Base-by-base conservation (phyloP, 1,140 invertebrate genomes). In the Drosophila kikkawai region DNA sequence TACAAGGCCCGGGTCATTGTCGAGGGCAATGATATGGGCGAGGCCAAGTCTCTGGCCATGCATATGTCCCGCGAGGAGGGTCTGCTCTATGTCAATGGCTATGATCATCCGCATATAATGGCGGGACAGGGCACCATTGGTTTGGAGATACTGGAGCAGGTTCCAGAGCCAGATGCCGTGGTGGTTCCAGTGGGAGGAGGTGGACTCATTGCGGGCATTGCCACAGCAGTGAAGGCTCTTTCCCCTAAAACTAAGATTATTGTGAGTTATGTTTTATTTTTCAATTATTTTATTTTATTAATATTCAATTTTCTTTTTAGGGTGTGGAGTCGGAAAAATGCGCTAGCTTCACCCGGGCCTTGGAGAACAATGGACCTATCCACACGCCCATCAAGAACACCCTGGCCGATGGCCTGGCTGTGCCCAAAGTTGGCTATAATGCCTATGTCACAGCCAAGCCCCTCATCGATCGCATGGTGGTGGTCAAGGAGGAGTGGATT, bases 51-150 rank as follows among this genome's bases (percentile, higher is more conserved):
- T 47, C 94, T 96, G 84, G 98, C 98, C 0, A 95, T 98, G 93
- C 94, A 93, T 65, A 91, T 98, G 65, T 95, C 96, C 0, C 95
- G 96, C 78, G 95, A 98, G 73, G 93, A 95, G 60, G 94, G 94
- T 2, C 93, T 97, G 29, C 95, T 95, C 12, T 99, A 99, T 83
- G 98, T 88, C 7, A 88, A 75, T 84, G 97, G 97, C 3, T 98
- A 98, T 91, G 98, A 99, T 93, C 97, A 99, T 93, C 97, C 98
- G 0, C 95, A 98, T 82, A 98, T 99, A 45, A 96, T 99, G 93
- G 97, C 98, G 4, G 98, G 98, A 0, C 98, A 98, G 93, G 98
- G 98, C 11, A 99, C 98, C 0, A 95, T 98, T 76, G 98, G 97
- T 1, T 91, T 99, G 69, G 98, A 99, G 93, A 98, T 99, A 48